phyloP scores from a whole-genome alignment of 2,113 vertebrate species.

The Neolamprologus kungweensis region DNA sequence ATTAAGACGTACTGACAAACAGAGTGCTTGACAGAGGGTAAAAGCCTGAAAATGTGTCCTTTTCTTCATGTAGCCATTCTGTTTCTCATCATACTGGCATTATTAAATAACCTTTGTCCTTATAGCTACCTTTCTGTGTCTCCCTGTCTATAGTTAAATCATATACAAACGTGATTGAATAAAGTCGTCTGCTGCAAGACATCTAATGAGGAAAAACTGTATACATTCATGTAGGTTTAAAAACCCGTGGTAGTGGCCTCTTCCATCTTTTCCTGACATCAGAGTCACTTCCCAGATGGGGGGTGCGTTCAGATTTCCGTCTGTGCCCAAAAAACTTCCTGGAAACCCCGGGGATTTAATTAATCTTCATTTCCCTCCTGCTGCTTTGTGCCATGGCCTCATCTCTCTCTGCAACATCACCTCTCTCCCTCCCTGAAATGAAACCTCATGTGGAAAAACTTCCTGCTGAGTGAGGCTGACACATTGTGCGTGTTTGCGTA shows the following conservation, averaged over 20 bases:
- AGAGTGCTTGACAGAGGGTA: background rate
- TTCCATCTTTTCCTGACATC: slow-evolving; percentile 9
- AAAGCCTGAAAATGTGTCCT: background rate
- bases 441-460: background rate
- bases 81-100: background rate
- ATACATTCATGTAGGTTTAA: background rate
- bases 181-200: background rate
- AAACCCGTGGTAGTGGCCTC: background rate
- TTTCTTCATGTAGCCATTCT: background rate
- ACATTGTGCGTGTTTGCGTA: background rate
- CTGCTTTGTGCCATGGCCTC: slow-evolving; percentile 2
- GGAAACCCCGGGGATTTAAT: slow-evolving; percentile 47
- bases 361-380: slow-evolving; percentile 46
- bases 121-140: background rate
- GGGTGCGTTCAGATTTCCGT: background rate
- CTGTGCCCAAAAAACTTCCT: background rate
- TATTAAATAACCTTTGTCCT: background rate
- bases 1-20: background rate
- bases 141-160: background rate
- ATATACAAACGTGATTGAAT: background rate
- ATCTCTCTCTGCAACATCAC: background rate
- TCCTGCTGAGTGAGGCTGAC: slow-evolving; percentile 8
- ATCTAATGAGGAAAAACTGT: background rate
- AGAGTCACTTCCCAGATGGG: background rate
- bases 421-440: slow-evolving; percentile 11